phyloP scores from a whole-genome alignment of 1,140 invertebrate genomes.

The Oreohelix idahoensis region DNA sequence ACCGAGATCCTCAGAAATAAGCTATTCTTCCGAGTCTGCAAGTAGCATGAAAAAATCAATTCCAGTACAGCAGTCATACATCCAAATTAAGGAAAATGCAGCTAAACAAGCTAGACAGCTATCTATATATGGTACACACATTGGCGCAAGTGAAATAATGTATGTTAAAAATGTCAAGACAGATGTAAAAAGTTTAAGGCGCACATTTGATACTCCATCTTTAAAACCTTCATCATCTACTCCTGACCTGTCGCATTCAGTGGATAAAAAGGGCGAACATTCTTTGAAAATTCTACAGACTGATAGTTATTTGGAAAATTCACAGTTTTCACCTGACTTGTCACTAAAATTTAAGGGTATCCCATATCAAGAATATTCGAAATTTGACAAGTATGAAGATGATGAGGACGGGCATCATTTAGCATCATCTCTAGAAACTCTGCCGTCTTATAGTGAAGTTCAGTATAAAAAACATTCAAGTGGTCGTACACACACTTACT shows the following conservation, averaged over 20 bases:
- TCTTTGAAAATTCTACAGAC: background rate
- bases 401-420: slow-evolving; percentile 7
- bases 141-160: slow-evolving; percentile 39
- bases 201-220: background rate
- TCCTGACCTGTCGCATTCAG: slow-evolving; percentile 6
- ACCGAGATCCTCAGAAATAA: background rate
- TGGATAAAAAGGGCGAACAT: background rate
- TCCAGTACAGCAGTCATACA: slow-evolving; percentile 35
- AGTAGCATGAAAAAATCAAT: background rate
- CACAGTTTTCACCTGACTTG: background rate
- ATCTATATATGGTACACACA: slow-evolving; percentile 60
- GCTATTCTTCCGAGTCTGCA: background rate
- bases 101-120: slow-evolving; percentile 34
- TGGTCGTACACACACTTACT: background rate
- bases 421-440: slow-evolving; percentile 34
- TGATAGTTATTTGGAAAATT: background rate
- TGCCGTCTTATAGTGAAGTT: slow-evolving; percentile 28
- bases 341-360: background rate
- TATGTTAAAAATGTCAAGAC: slow-evolving; percentile 24
- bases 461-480: background rate
- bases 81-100: slow-evolving; percentile 47
- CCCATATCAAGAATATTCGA: background rate
- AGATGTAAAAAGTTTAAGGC: background rate
- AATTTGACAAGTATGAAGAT: background rate
- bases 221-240: background rate